phyloP scores from a whole-genome alignment of 2,113 vertebrate genomes.

The Euleptes europaea region DNA sequence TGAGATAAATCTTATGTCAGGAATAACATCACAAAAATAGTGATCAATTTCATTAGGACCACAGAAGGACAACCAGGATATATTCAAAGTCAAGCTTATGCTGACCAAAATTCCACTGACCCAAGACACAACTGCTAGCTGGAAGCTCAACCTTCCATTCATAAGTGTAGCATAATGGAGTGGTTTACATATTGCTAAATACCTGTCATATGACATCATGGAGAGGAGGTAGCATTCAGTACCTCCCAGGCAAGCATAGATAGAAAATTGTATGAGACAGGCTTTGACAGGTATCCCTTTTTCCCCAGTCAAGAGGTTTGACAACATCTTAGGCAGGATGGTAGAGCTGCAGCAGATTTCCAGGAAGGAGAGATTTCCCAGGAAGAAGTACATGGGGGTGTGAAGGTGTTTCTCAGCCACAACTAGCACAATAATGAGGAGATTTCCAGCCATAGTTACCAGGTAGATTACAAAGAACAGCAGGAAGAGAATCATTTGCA shows the following conservation, averaged over 20 bases:
- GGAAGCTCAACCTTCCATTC: background rate
- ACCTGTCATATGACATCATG: slow-evolving; percentile 15
- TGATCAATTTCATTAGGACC: slow-evolving; percentile 5
- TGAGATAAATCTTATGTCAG: background rate
- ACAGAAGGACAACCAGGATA: background rate
- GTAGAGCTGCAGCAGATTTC: slow-evolving; percentile 36
- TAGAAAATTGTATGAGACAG: background rate
- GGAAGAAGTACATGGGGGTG: slow-evolving; percentile 47
- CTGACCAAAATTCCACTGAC: background rate
- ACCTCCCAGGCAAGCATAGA: background rate
- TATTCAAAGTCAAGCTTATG: background rate
- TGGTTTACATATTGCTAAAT: slow-evolving; percentile 12
- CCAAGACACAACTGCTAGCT: slow-evolving; percentile 1
- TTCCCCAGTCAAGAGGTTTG: background rate
- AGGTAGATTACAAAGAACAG: background rate
- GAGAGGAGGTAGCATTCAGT: slow-evolving; percentile 1
- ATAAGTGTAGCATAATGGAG: background rate
- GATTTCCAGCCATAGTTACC: background rate
- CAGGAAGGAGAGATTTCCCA: slow-evolving; percentile 39
- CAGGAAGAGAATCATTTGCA: background rate
- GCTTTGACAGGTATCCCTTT: background rate
- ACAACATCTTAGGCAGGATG: slow-evolving; percentile 32
- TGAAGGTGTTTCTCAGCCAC: slow-evolving; percentile 10
- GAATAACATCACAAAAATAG: background rate
- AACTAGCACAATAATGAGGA: slow-evolving; percentile 23